A percentile compares a stretch with the other conserved stretches of the same genome.
These are phyloP conservation scores for Pavo muticus DNA, from an alignment of 2,113 vertebrate genomes.

Conservation along the genomic window DNA sequence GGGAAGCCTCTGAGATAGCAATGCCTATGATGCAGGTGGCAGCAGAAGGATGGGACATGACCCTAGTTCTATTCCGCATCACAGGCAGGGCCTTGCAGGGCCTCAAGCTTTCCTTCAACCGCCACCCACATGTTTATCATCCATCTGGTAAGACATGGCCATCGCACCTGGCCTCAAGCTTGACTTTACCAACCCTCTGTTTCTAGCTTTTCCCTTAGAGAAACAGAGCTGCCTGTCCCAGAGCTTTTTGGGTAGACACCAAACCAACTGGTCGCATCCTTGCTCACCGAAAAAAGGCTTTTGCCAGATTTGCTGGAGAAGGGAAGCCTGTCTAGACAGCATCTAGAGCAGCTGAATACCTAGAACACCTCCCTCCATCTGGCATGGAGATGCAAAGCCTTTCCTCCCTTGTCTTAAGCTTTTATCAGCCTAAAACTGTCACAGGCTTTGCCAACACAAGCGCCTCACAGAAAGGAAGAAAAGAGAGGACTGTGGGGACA, in stretches of 20 bases:
- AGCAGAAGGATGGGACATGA: background rate
- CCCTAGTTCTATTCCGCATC: background rate
- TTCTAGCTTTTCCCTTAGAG: background rate
- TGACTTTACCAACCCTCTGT: background rate
- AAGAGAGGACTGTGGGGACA: background rate
- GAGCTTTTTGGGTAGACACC: background rate
- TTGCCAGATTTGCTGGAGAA: background rate
- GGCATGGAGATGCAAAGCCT: background rate
- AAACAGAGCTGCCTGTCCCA: background rate
- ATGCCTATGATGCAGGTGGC: fast-evolving
- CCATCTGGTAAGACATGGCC: background rate
- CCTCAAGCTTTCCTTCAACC: background rate
- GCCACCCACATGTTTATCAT: fast-evolving
- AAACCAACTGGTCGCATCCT: background rate
- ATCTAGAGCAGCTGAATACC: background rate
- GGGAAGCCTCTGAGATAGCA: background rate
- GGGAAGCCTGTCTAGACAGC: background rate
- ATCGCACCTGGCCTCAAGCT: background rate
- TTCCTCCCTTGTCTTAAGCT: background rate
- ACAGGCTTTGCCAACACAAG: background rate
- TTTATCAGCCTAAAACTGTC: background rate
- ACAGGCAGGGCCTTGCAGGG: background rate
- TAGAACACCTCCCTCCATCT: background rate
- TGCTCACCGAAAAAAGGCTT: background rate
- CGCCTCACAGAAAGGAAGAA: background rate